Base-by-base conservation (phyloP, 2,113 vertebrate genomes). In the Puffinus mauretanicus region DNA sequence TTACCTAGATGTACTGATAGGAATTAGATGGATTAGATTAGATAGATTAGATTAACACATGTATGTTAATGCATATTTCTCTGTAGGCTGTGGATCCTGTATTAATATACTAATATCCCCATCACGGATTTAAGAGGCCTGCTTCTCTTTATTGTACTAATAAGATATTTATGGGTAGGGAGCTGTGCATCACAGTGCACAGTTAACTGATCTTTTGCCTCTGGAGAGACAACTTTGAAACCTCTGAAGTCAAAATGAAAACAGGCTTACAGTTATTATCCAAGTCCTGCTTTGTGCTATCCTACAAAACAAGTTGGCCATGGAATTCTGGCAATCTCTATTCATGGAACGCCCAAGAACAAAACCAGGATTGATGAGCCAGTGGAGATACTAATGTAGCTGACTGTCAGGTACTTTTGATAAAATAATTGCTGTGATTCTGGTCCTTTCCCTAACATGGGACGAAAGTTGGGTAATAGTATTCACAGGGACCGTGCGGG, bases 61-160 rank as follows among this genome's bases (percentile, higher is more conserved):
- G 40, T 88, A 73, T 81, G 58, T 93, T 90, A 90, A 82, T 69
- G 70, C 42, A n/a, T 71, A 76, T 90, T 93, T 76, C 62, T 93
- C 62, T 90, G 40, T 76, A 55, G 60, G 34, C 82, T 85, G 32
- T 87, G 81, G 42, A 57, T 88, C 49, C 46, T 91, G 10, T 89
- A 57, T 94, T 95, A 95, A 67, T 82, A 77, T 57, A 89, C 61
- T 93, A 94, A 93, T 82, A 93, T 62, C 62, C 30, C 44, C 62
- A 70, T 93, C 66, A 80, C 4, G 10, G 75, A 79, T 90, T 95
- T 95, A 82, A 85, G 75, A 80, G 58, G 66, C 46, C 79, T 92
- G 25, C 82, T 95, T 92, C 69, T 44, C 65, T 96, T 95, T 92
- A 88, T 83, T 96, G 72, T 96, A 84, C 72, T 94, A 93, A 77